Percentiles rank a stretch among this genome's conserved stretches.
phyloP scores from a whole-genome alignment of 2,888 invertebrate species.

The Parnassius apollo region DNA sequence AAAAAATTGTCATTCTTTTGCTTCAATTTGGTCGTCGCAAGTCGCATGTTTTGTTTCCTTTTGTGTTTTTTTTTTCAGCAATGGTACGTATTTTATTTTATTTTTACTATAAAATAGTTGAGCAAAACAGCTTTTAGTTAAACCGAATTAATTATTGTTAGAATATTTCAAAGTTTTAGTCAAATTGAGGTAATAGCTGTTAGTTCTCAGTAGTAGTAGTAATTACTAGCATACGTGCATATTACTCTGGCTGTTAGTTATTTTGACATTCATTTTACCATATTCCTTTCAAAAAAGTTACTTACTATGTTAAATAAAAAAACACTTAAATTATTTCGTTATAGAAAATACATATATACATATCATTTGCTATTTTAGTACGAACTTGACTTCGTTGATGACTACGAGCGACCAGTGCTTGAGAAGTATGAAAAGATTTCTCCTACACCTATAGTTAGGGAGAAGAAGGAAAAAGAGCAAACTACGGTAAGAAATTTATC shows the following conservation, averaged over 20 bases:
- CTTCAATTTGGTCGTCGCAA: constrained; percentile 42
- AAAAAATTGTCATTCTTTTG: constrained; percentile 20
- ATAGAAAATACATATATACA: not conserved
- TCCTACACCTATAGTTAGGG: constrained; percentile 66
- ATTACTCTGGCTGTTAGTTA: too few species aligned
- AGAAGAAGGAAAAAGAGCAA: constrained; percentile 72
- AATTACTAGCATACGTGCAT: too few species aligned
- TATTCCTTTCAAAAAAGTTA: too few species aligned
- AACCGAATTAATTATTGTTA: too few species aligned
- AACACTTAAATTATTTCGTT: too few species aligned
- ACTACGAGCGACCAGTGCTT: constrained; percentile 88
- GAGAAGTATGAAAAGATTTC: constrained; percentile 85
- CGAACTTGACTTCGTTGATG: constrained; percentile 81
- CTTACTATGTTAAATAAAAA: too few species aligned
- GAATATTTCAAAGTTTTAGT: too few species aligned
- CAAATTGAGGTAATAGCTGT: too few species aligned
- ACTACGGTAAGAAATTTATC: constrained; percentile 47
- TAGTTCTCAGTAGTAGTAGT: too few species aligned
- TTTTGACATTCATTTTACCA: too few species aligned
- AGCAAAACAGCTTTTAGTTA: not conserved
- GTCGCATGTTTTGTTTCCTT: constrained; percentile 60
- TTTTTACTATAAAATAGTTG: not conserved
- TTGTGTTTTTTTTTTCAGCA: constrained; percentile 41
- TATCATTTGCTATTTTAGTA: constrained; percentile 47
- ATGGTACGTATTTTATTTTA: constrained; percentile 20